Evolutionary conservation across 2,797 vertebrate genomes (phyloP).

Genomic region (Cephalopachus bancanus): DNA sequence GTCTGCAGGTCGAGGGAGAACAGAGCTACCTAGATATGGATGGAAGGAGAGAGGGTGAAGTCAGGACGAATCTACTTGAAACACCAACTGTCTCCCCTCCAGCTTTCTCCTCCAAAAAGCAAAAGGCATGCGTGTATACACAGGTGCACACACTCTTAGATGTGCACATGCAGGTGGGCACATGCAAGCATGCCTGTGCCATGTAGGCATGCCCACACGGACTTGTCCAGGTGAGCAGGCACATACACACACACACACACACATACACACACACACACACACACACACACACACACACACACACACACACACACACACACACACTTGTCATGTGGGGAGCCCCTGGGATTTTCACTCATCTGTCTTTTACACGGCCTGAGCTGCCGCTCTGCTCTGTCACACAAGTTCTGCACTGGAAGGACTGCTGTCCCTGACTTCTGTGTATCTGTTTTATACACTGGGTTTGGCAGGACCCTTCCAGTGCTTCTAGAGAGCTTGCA

Average conservation of each 20-base stretch:
- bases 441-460: not conserved
- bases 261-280: not conserved
- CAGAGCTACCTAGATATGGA: not conserved
- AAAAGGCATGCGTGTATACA: not conserved
- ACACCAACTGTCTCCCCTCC: not conserved
- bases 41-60: not conserved
- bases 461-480: not conserved
- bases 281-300: not conserved
- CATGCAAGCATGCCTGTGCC: too few relatives aligned
- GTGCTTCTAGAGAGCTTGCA: not conserved
- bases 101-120: not conserved
- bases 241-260: not conserved
- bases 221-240: rapidly evolving
- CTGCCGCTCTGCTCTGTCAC: not conserved
- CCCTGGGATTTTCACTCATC: not conserved
- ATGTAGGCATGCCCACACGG: not conserved
- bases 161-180: not conserved
- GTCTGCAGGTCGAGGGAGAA: not conserved
- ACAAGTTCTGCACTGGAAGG: rapidly evolving
- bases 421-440: not conserved
- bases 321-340: not conserved
- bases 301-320: not conserved
- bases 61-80: not conserved
- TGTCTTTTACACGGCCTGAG: not conserved
- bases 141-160: too few relatives aligned